Conservation (phyloP, 2,797 vertebrate genomes). For the Enteromius unitaeniatus region DNA sequence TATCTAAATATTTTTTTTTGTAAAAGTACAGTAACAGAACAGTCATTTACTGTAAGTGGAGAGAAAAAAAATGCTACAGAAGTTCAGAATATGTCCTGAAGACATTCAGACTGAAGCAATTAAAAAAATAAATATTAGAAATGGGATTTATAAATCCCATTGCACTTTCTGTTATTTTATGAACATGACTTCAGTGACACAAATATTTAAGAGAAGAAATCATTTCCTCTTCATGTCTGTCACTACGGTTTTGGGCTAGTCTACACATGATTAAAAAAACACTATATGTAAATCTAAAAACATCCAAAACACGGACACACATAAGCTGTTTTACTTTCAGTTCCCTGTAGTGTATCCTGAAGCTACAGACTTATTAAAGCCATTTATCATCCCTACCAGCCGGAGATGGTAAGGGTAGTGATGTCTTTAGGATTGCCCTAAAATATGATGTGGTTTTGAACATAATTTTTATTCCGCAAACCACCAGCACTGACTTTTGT, state of each 20-base stretch:
- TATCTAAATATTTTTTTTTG: neutral
- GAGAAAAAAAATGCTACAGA: neutral
- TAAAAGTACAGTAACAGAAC: neutral
- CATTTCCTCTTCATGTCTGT: neutral
- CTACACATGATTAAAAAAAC: slow-evolving; percentile 67
- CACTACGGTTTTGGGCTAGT: slow-evolving; percentile 62
- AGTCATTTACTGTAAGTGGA: neutral
- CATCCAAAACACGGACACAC: slow-evolving; percentile 65
- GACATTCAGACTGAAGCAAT: neutral
- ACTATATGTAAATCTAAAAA: slow-evolving; percentile 64
- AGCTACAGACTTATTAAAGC: slow-evolving; percentile 75
- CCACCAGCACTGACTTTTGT: slow-evolving; percentile 49
- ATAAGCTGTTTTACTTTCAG: slow-evolving; percentile 70
- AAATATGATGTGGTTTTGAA: slow-evolving; percentile 55
- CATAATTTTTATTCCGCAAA: slow-evolving; percentile 43
- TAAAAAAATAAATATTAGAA: neutral
- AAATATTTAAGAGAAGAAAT: slow-evolving; percentile 2
- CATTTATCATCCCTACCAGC: slow-evolving; percentile 69
- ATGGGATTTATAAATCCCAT: neutral
- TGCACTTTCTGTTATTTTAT: neutral
- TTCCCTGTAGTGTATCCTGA: slow-evolving; percentile 66
- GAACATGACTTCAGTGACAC: neutral
- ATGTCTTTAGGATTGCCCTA: slow-evolving; percentile 55
- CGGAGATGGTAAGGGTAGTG: slow-evolving; percentile 51
- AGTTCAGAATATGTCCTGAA: neutral